Base-by-base conservation (phyloP, 2,113 vertebrate species). In the Entelurus aequoreus region DNA sequence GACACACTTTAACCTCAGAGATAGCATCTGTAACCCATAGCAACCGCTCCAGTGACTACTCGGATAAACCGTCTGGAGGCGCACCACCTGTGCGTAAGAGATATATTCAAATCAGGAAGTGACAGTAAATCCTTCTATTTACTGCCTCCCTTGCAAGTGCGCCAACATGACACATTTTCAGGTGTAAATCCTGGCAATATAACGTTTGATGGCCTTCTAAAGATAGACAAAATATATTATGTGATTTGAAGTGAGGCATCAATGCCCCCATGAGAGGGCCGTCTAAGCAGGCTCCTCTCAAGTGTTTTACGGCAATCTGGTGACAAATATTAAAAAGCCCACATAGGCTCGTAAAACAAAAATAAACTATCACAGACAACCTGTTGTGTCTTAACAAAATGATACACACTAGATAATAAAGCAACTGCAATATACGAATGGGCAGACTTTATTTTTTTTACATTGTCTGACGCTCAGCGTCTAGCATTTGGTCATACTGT, bases 391-490 rank as follows among this genome's bases (percentile, higher is more conserved):
- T 48, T 36, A 47, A 60, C 48, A 61, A 51, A 57, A 48, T 40
- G 54, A 42, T 13, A 47, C 37, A 40, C 11, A 62, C 51, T 8
- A 14, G 19, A 36, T 59, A 49, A 16, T 38, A 66, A 69, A 50
- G 70, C 28, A 65, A 28, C 63, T 16, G 36, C 40, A 77, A 60
- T 65, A 72, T 65, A 58, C 65, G 28, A 74, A 65, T 63, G 55
- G 48, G 19, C 74, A 74, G 61, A 72, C 4, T 28, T 28, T 28
- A 2, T 3, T 57, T 74, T 68, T 60, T 51, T 65, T 59, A 58
- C 60, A 59, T 48, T 63, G 36, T 66, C 11, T 60, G 50, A 69
- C 36, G 13, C 16, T 36, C 28, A 36, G 42, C 46, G 54, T 35
- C 6, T 54, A 71, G 70, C 37, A 68, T 72, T 66, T 69, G 49